These are phyloP conservation scores for Gibbula magus DNA, from an alignment of 2,888 invertebrate species.

Conservation along the genomic window DNA sequence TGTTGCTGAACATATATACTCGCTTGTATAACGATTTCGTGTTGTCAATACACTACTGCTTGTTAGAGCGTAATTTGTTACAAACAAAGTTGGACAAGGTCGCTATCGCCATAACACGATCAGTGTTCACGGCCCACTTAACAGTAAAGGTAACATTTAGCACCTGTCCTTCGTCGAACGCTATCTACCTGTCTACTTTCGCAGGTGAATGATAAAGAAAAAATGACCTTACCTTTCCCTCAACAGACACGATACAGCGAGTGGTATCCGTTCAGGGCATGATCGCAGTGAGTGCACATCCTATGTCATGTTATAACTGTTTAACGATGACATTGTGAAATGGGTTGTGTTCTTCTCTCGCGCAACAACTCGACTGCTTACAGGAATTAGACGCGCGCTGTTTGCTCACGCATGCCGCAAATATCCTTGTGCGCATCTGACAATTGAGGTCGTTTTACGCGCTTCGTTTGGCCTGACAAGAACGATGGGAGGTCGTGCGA, in stretches of 20 bases:
- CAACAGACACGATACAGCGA: neutral
- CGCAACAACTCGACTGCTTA: neutral
- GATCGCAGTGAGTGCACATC: no score
- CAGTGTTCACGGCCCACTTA: neutral
- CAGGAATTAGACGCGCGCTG: conserved; percentile 13
- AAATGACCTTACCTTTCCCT: neutral
- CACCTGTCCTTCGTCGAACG: neutral
- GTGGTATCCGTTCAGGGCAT: neutral
- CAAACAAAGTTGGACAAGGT: neutral
- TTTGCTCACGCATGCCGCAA: neutral
- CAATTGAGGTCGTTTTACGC: neutral
- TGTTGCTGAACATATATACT: no score
- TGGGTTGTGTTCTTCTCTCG: neutral
- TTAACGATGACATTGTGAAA: neutral
- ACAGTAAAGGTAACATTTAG: neutral
- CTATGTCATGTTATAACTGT: neutral
- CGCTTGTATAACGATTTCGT: no score
- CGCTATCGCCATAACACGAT: neutral
- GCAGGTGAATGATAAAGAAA: neutral
- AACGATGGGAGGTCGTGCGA: neutral
- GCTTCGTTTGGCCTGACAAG: neutral
- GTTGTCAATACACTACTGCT: no score
- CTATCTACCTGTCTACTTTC: neutral
- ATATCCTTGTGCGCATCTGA: conserved; percentile 13
- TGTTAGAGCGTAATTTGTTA: no score